Conservation (phyloP, 2,113 vertebrate genomes). For the Rhea pennata region DNA sequence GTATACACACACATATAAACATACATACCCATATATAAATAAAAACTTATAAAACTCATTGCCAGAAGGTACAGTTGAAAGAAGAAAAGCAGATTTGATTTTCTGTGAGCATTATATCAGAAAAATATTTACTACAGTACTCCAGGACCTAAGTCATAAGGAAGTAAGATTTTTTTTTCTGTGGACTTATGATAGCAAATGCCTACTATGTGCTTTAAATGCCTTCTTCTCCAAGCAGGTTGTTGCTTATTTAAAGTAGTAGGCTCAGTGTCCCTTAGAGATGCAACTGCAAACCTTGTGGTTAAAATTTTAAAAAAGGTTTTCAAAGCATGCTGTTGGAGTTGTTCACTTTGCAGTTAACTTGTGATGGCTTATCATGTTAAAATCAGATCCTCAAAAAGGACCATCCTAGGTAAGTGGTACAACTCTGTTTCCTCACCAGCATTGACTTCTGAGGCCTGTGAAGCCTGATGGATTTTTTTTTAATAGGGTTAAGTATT, state of each 20-base stretch:
- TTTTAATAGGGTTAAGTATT: not conserved
- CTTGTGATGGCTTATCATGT: not conserved
- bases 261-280: not conserved
- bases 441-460: not conserved
- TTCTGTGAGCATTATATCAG: not conserved
- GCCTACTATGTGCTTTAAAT: not conserved
- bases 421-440: not conserved
- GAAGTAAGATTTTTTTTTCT: not conserved
- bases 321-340: not conserved
- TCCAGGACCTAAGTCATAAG: too few relatives aligned
- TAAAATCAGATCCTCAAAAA: not conserved
- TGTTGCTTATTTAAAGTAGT: not conserved
- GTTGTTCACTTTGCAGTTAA: not conserved
- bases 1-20: not conserved
- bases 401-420: not conserved
- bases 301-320: not conserved
- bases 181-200: fast-evolving
- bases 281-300: not conserved
- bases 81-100: not conserved
- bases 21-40: not conserved
- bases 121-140: not conserved
- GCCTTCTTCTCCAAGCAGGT: not conserved
- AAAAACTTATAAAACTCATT: not conserved
- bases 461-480: not conserved
- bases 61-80: not conserved